A percentile compares a stretch with the other conserved stretches of the same genome.
These are phyloP conservation scores for Puffinus mauretanicus DNA, from an alignment of 2,113 vertebrate species.

Conservation along the genomic window DNA sequence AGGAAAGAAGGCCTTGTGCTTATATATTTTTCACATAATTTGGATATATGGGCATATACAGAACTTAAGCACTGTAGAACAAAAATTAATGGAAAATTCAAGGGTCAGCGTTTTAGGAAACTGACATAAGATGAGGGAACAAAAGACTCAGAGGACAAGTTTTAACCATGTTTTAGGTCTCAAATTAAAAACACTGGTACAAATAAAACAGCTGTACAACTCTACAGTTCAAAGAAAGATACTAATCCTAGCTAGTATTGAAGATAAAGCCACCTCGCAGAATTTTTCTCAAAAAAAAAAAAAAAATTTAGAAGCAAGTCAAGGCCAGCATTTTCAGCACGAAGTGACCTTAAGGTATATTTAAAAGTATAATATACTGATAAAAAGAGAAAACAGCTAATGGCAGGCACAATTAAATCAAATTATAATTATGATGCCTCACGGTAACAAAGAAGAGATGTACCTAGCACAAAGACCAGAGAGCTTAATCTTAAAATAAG, in stretches of 20 bases:
- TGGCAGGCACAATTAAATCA: background rate
- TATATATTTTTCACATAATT: background rate
- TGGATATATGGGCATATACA: background rate
- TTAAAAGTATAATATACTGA: background rate
- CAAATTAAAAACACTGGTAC: background rate
- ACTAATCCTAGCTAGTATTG: background rate
- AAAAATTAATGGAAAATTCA: background rate
- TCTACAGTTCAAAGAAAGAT: background rate
- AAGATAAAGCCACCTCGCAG: background rate
- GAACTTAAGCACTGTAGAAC: background rate
- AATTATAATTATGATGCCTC: background rate
- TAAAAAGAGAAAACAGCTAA: background rate
- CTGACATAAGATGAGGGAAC: background rate
- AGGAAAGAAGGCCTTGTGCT: background rate
- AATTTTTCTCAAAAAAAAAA: background rate
- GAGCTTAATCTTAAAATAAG: background rate
- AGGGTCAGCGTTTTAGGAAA: background rate
- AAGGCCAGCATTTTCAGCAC: background rate
- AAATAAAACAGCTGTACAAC: background rate
- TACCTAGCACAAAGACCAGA: background rate
- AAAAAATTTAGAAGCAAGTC: background rate
- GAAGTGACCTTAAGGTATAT: background rate
- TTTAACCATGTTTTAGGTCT: background rate
- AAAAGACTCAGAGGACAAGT: background rate
- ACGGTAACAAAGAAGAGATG: background rate